These are phyloP conservation scores for Platichthys stellatus DNA, from an alignment of 2,113 vertebrate genomes.

Conservation along the genomic window DNA sequence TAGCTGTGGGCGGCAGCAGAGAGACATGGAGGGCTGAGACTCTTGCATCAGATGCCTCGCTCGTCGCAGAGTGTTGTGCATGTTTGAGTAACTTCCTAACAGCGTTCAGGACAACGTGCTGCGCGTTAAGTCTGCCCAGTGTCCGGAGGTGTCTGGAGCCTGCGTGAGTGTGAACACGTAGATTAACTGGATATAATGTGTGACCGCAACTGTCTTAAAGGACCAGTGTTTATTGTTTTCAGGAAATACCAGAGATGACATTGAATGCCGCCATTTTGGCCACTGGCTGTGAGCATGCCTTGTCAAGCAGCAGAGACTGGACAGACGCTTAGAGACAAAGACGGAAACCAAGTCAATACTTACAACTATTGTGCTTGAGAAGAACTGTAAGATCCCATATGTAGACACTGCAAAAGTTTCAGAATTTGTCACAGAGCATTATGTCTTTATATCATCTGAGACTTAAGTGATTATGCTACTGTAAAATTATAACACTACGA, in stretches of 20 bases:
- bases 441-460: too few relatives aligned
- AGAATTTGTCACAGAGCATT: background rate
- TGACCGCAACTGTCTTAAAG: conserved; percentile 19
- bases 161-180: conserved; percentile 10
- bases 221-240: conserved; percentile 65
- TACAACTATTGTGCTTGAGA: conserved; percentile 95
- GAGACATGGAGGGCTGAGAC: conserved; percentile 13
- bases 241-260: conserved; percentile 48
- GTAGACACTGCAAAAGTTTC: conserved; percentile 87
- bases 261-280: conserved; percentile 42
- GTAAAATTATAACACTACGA: too few relatives aligned
- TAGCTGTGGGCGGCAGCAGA: conserved; percentile 18
- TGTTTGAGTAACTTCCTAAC: background rate
- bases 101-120: background rate
- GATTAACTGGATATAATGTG: conserved; percentile 34
- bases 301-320: conserved; percentile 3
- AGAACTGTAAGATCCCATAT: conserved; percentile 93
- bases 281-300: conserved; percentile 24
- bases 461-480: too few relatives aligned
- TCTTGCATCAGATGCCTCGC: conserved; percentile 12
- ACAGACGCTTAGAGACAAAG: background rate
- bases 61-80: background rate
- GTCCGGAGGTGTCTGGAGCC: too few relatives aligned
- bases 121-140: background rate
- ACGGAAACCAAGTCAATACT: conserved; percentile 75